Evolutionary conservation across 2,113 vertebrate genomes (phyloP).

Genomic region (Lophotis ruficrista): DNA sequence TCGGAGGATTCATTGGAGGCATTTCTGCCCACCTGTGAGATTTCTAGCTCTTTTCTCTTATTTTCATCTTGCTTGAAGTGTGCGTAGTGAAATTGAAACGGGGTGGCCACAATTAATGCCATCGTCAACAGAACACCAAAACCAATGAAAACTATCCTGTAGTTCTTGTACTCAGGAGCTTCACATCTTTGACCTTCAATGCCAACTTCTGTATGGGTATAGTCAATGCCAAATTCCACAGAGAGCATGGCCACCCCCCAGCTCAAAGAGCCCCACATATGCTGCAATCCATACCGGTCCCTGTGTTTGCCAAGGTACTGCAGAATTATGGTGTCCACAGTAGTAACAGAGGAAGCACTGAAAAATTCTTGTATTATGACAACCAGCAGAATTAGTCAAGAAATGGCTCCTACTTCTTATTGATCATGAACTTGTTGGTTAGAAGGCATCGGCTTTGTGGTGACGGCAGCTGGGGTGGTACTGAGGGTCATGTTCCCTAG

Average conservation of each 20-base stretch:
- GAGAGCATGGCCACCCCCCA: conserved; percentile 97
- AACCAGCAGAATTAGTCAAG: conserved; percentile 91
- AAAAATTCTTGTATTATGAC: conserved; percentile 97
- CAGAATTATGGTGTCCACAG: conserved; percentile 94
- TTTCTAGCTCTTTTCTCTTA: conserved; percentile 74
- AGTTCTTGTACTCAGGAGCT: conserved; percentile 88
- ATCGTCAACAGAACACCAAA: conserved; percentile 94
- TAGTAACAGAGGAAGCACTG: conserved; percentile 94
- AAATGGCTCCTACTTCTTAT: conserved; percentile 88
- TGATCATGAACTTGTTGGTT: conserved; percentile 80
- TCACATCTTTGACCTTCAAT: conserved; percentile 82
- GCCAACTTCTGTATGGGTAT: conserved; percentile 78
- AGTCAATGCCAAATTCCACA: conserved; percentile 95
- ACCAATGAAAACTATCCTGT: conserved; percentile 92
- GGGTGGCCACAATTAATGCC: conserved; percentile 89
- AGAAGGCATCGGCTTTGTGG: conserved; percentile 60
- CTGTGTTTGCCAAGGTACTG: conserved; percentile 92
- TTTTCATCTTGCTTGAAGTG: conserved; percentile 71
- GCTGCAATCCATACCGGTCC: conserved; percentile 93
- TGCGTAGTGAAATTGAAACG: conserved; percentile 87
- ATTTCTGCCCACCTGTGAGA: conserved; percentile 75
- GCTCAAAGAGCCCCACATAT: conserved; percentile 98
- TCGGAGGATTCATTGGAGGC: conserved; percentile 55
- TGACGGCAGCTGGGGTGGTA: conserved; percentile 10
- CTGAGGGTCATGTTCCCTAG: background rate